phyloP scores from a whole-genome alignment of 2,888 invertebrate species.

The Adelognathus sp. region DNA sequence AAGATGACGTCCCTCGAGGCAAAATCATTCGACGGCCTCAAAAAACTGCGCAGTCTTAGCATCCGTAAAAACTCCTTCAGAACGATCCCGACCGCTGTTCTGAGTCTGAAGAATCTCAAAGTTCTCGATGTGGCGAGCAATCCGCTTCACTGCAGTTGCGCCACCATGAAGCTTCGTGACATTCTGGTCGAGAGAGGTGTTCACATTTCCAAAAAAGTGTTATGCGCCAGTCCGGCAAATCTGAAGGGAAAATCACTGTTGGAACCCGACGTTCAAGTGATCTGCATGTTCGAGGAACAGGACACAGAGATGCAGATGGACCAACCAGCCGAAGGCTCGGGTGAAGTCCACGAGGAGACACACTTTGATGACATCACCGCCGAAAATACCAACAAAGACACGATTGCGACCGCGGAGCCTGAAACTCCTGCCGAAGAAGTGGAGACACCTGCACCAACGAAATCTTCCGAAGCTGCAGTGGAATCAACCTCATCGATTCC shows the following conservation, averaged over 20 bases:
- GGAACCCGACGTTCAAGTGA: slow-evolving; percentile 81
- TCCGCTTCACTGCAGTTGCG: slow-evolving; percentile 87
- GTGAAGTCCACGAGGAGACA: slow-evolving; percentile 70
- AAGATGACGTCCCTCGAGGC: slow-evolving; percentile 83
- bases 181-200: slow-evolving; percentile 81
- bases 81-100: slow-evolving; percentile 84
- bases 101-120: slow-evolving; percentile 83
- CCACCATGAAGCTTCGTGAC: slow-evolving; percentile 86
- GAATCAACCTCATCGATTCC: neutral
- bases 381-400: slow-evolving; percentile 36
- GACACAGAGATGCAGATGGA: slow-evolving; percentile 84
- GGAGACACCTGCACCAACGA: slow-evolving; percentile 19
- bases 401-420: slow-evolving; percentile 13
- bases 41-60: slow-evolving; percentile 85
- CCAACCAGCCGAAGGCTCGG: slow-evolving; percentile 82
- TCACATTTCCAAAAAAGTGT: slow-evolving; percentile 79
- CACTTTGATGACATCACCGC: slow-evolving; percentile 40
- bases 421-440: slow-evolving; percentile 18
- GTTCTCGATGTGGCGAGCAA: slow-evolving; percentile 87
- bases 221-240: slow-evolving; percentile 83
- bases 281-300: slow-evolving; percentile 73
- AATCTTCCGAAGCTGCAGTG: neutral
- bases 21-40: slow-evolving; percentile 82
- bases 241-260: slow-evolving; percentile 83
- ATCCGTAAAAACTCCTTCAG: slow-evolving; percentile 85